Base-by-base conservation (phyloP, 2,797 vertebrate species). In the Pipistrellus nathusii region DNA sequence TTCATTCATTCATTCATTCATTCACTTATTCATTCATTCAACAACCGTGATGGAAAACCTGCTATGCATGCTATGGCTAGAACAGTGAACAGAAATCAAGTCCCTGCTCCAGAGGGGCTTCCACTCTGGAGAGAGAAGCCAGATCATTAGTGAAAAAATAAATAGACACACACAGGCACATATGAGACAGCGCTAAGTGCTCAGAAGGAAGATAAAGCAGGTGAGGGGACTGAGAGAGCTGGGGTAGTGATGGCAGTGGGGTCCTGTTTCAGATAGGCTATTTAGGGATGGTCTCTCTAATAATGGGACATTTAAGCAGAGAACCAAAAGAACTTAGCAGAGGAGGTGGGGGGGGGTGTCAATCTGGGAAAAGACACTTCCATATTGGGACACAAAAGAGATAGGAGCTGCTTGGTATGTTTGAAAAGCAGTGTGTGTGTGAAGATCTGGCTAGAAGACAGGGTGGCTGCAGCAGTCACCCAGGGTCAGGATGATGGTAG, bases 381-480 rank as follows among this genome's bases (percentile, higher is more conserved):
- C 4, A 0, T 27, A 51, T 5, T 48, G 55, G 25, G 38, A 90
- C 27, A 48, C 23, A 51, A 85, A 59, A 82, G 27, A 71, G 14
- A 32, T 6, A 62, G 32, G 25, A 66, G 32, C 38, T 72, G 25
- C 12, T 27, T 30, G 32, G 17, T 30, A 66, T 35, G 57, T 76
- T 38, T 27, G 51, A 41, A 71, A 69, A 88, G 30, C 7, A 3
- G 38, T 0, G 4, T 8, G 3, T 14, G 55, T 57, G 38, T 38
- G 46, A 44, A 85, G 53, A 32, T 27, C 4, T 1, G 20, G 14
- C 3, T 44, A 64, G n/a, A 73, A 68, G 85, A 30, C 2, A 1
- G 21, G 10, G 44, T 3, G 55, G 7, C 21, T 3, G 10, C 32
- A 62, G 20, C n/a, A 0, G 9, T 4, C 6, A n/a, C n/a, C 46